These are phyloP conservation scores for Eueides isabella DNA, from an alignment of 1,140 invertebrate species.

Conservation along the genomic window DNA sequence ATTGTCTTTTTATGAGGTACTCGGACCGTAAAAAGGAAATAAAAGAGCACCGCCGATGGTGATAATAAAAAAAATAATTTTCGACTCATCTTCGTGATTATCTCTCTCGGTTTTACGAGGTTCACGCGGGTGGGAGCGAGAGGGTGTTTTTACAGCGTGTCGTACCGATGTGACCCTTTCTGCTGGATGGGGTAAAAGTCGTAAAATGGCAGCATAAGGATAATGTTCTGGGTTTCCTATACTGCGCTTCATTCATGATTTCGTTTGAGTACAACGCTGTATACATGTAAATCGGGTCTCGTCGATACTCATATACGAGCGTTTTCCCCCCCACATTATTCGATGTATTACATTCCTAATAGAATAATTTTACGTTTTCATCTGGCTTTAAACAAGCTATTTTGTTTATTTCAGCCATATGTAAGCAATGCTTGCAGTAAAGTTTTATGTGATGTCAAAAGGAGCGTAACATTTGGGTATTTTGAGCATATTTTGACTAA, in stretches of 20 bases:
- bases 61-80: constrained; percentile 83
- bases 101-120: constrained; percentile 73
- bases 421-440: constrained; percentile 20
- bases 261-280: constrained; percentile 77
- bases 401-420: constrained; percentile 18
- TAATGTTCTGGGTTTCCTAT: constrained; percentile 81
- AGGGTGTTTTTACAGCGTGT: constrained; percentile 71
- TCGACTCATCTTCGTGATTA: constrained; percentile 81
- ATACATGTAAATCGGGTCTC: constrained; percentile 80
- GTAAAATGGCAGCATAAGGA: constrained; percentile 82
- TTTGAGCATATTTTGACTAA: not conserved
- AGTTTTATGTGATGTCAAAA: not conserved
- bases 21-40: constrained; percentile 82
- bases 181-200: constrained; percentile 79
- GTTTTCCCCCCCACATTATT: constrained; percentile 60
- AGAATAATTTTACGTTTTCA: constrained; percentile 60
- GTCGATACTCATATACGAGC: constrained; percentile 65
- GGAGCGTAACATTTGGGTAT: not conserved
- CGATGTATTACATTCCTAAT: constrained; percentile 73
- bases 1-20: constrained; percentile 83
- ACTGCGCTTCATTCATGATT: constrained; percentile 82
- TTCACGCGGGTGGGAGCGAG: constrained; percentile 53
- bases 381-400: constrained; percentile 48
- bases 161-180: constrained; percentile 77
- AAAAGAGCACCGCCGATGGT: constrained; percentile 82